Percentiles rank a stretch among this genome's conserved stretches.
These are phyloP conservation scores for Ylistrum balloti DNA, from an alignment of 1,140 invertebrate species.

Conservation along the genomic window DNA sequence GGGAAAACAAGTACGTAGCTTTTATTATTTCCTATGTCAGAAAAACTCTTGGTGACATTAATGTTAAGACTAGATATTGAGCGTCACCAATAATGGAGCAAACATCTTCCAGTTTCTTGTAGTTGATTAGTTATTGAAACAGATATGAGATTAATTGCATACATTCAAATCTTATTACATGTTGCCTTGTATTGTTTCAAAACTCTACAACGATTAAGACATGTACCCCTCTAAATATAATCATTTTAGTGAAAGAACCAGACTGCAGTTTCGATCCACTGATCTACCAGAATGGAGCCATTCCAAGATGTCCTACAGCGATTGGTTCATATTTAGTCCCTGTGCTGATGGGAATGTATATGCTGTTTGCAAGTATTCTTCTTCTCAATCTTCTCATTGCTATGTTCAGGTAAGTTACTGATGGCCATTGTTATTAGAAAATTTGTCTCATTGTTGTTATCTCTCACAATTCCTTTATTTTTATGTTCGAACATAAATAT, in stretches of 20 bases:
- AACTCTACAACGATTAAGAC: not conserved
- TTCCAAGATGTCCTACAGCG: constrained; percentile 58
- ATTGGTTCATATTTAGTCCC: constrained; percentile 68
- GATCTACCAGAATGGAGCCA: constrained; percentile 58
- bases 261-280: constrained; percentile 63
- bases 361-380: constrained; percentile 76
- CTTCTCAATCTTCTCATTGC: constrained; percentile 80
- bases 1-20: no score
- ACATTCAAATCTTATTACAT: no score
- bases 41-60: no score
- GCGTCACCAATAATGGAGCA: no score
- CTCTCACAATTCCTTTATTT: not conserved
- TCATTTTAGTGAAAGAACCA: constrained; percentile 48
- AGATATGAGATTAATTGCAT: no score
- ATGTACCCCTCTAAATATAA: no score
- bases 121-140: not conserved
- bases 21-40: no score
- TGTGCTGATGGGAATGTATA: constrained; percentile 74
- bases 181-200: no score
- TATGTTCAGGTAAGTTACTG: constrained; percentile 76
- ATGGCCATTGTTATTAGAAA: not conserved
- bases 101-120: not conserved
- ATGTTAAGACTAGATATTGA: no score
- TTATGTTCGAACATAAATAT: no score
- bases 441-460: not conserved